These are phyloP conservation scores for Salvator merianae DNA, from an alignment of 2,113 vertebrate genomes.

Conservation along the genomic window DNA sequence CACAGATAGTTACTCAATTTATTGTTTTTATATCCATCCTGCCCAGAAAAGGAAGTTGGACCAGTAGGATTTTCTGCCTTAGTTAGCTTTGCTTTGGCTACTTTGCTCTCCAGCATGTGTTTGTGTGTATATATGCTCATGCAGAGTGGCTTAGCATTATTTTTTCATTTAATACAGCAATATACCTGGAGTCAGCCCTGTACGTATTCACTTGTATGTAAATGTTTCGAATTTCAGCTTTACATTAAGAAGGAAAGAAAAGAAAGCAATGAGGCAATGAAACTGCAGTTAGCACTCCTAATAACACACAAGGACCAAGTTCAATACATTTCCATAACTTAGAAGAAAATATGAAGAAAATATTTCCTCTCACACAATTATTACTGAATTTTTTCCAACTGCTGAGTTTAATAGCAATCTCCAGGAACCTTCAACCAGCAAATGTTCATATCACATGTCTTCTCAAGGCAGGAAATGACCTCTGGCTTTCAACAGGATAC, in stretches of 20 bases:
- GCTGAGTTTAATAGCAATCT: constrained; percentile 32
- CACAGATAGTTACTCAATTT: too few species aligned
- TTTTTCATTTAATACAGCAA: too few species aligned
- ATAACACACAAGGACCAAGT: not conserved
- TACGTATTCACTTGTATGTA: not conserved
- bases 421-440: constrained; percentile 38
- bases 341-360: constrained; percentile 8
- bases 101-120: too few species aligned
- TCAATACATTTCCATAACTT: not conserved
- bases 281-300: not conserved
- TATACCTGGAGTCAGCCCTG: too few species aligned
- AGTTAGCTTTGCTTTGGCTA: too few species aligned
- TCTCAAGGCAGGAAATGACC: constrained; percentile 64
- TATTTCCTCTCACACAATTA: constrained; percentile 34
- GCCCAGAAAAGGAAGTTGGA: too few species aligned
- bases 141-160: too few species aligned
- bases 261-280: not conserved
- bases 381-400: constrained; percentile 49
- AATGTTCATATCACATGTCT: constrained; percentile 12
- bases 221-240: not conserved
- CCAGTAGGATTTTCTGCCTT: too few species aligned
- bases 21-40: too few species aligned
- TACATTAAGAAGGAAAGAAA: not conserved
- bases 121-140: too few species aligned
- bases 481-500: constrained; percentile 62